Conservation (phyloP, 1,140 invertebrate genomes). For the Drosophila pruinosa region DNA sequence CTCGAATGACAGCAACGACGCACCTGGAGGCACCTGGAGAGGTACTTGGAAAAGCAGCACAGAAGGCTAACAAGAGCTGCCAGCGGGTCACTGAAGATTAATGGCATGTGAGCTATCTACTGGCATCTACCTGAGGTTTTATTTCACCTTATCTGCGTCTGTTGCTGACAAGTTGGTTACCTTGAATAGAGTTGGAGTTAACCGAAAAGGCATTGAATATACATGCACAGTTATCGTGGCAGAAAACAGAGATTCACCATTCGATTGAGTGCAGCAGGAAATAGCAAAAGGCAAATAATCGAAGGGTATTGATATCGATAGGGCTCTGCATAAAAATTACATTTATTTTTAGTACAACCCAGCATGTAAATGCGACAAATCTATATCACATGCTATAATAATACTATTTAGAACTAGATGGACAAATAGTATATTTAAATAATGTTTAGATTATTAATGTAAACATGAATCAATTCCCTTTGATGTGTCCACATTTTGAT, state of each 20-base stretch:
- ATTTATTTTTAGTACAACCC: background rate
- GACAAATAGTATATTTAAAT: too few species aligned
- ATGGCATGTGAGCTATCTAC: slow-evolving; percentile 22
- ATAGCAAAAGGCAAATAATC: background rate
- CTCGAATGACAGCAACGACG: background rate
- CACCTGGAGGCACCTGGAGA: slow-evolving; percentile 15
- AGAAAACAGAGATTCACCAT: background rate
- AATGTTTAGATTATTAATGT: background rate
- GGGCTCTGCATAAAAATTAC: background rate
- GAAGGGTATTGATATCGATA: background rate
- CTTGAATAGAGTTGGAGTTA: background rate
- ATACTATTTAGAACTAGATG: too few species aligned
- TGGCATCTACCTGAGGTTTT: slow-evolving; percentile 21
- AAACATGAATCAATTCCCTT: background rate
- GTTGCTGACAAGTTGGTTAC: slow-evolving; percentile 4
- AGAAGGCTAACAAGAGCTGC: slow-evolving; percentile 1
- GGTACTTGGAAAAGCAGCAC: background rate
- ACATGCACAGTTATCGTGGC: background rate
- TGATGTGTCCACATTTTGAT: background rate
- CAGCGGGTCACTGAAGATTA: slow-evolving; percentile 18
- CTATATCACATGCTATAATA: too few species aligned
- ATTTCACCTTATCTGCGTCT: slow-evolving; percentile 18
- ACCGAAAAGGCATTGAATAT: background rate
- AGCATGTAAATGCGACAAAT: background rate
- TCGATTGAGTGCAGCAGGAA: slow-evolving; percentile 3